Base-by-base conservation (phyloP, 2,888 invertebrate genomes). In the Lepidocyrtoides sp. region DNA sequence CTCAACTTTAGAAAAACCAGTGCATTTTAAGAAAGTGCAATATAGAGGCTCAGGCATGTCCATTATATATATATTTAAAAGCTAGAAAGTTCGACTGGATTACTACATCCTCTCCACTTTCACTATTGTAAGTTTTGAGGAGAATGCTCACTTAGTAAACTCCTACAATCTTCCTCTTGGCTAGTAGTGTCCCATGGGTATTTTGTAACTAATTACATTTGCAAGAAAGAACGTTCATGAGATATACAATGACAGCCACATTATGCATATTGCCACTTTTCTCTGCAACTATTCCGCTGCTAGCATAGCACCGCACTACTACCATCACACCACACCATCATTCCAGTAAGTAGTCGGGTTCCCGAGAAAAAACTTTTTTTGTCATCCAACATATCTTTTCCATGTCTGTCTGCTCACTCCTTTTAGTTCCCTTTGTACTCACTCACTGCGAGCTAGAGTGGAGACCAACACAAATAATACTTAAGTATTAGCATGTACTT, bases 161-260 rank as follows among this genome's bases (percentile, higher is more conserved):
- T 20, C 4, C 51, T 57, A 26, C 79, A 79, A 51, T 82, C 54
- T 54, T 89, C 79, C 82, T 82, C 72, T 44, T 69, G 60, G 81
- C 79, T 82, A 82, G 2, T 54, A 51, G 26, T 60, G 51, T 89
- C 88, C 88, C 88, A 41, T 54, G 88, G 81, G 88, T 89, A 89
- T 89, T 89, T 84, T 89, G 54, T 82, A 89, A 89, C 88, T 89
- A 89, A 89, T 89, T 89, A 89, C 88, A 89, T 89, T 89, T 89
- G 69, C 88, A 82, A 79, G 79, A 57, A 54, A 57, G 79, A 57
- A 29, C 54, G 77, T 57, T 60, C 60, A 41, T 32, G 36, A 81
- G 81, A 81, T 81, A 81, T 60, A 81, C 32, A 60, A 81, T 81
- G 57, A 81, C 81, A 81, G 57, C 41, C 81, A 57, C 81, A 41